Conservation (phyloP, 2,797 vertebrate species). For the Coregonus sp. region DNA sequence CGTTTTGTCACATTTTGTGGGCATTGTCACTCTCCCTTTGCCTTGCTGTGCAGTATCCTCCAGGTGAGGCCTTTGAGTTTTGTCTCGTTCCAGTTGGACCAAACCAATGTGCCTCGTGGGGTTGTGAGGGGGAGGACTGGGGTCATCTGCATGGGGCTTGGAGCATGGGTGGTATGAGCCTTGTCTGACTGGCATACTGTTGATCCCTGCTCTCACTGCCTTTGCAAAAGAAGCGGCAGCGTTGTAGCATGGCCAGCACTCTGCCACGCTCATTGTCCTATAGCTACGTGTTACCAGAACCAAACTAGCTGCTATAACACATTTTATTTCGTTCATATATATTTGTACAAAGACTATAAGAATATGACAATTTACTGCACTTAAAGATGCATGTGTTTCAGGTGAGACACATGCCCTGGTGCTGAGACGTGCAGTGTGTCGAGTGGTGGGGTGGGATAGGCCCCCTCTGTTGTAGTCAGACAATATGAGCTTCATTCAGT, state of each 20-base stretch:
- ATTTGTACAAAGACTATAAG: constrained; percentile 38
- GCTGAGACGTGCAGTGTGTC: constrained; percentile 51
- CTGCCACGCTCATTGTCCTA: constrained; percentile 43
- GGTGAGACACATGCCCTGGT: constrained; percentile 43
- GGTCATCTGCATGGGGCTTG: background rate
- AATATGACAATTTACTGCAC: constrained; percentile 65
- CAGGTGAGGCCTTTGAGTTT: constrained; percentile 42
- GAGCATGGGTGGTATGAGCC: background rate
- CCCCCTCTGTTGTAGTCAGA: background rate
- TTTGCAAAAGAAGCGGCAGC: constrained; percentile 20
- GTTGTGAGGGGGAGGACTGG: background rate
- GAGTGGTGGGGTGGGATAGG: background rate
- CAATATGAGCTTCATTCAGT: background rate
- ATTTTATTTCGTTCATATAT: constrained; percentile 26
- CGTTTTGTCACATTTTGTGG: background rate
- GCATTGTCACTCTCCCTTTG: constrained; percentile 12
- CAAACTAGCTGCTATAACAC: constrained; percentile 70
- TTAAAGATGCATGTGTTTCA: constrained; percentile 52
- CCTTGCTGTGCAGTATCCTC: constrained; percentile 29
- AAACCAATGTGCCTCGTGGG: constrained; percentile 65
- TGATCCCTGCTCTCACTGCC: constrained; percentile 19
- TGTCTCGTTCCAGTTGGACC: constrained; percentile 56
- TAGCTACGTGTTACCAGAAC: constrained; percentile 48
- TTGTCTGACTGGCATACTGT: background rate
- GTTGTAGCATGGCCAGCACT: constrained; percentile 22